A percentile compares a stretch with the other conserved stretches of the same genome.
phyloP scores from a whole-genome alignment of 2,888 invertebrate species.

The Deilephila elpenor region DNA sequence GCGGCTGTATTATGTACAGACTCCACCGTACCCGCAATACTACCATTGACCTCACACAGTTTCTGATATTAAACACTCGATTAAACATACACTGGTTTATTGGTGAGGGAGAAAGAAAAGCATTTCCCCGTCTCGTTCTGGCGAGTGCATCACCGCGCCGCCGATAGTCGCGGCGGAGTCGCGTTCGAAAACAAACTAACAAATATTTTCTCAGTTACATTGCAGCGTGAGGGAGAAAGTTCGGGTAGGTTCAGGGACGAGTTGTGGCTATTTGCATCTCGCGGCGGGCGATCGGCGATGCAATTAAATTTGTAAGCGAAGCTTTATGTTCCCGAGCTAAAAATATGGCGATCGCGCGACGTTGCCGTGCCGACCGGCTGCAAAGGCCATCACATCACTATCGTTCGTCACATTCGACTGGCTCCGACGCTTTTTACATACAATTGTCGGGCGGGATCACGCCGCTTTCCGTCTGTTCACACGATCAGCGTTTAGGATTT shows the following conservation, averaged over 20 bases:
- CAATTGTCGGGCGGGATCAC: constrained; percentile 36
- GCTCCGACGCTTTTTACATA: constrained; percentile 31
- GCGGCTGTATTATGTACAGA: constrained; percentile 61
- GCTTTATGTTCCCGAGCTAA: constrained; percentile 76
- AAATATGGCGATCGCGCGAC: constrained; percentile 67
- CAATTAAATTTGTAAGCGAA: constrained; percentile 82
- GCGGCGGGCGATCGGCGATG: constrained; percentile 81
- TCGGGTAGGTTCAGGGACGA: constrained; percentile 82
- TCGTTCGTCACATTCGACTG: constrained; percentile 44
- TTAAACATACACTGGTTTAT: constrained; percentile 8
- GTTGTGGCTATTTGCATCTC: constrained; percentile 77
- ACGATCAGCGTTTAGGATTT: constrained; percentile 33
- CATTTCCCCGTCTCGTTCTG: constrained; percentile 3
- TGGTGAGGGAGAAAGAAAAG: constrained; percentile 12
- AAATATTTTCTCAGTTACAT: constrained; percentile 54
- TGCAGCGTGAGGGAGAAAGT: constrained; percentile 69
- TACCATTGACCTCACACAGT: constrained; percentile 4
- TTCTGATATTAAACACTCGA: constrained; percentile 13
- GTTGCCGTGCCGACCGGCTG: constrained; percentile 62
- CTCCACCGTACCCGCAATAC: constrained; percentile 45
- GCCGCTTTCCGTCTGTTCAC: constrained; percentile 30
- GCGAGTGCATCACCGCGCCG: constrained; percentile 6
- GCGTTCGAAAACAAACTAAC: constrained; percentile 57
- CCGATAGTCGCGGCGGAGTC: constrained; percentile 31
- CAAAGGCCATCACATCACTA: constrained; percentile 56